Conservation (phyloP, 2,888 invertebrate species). For the Eledona agricola region DNA sequence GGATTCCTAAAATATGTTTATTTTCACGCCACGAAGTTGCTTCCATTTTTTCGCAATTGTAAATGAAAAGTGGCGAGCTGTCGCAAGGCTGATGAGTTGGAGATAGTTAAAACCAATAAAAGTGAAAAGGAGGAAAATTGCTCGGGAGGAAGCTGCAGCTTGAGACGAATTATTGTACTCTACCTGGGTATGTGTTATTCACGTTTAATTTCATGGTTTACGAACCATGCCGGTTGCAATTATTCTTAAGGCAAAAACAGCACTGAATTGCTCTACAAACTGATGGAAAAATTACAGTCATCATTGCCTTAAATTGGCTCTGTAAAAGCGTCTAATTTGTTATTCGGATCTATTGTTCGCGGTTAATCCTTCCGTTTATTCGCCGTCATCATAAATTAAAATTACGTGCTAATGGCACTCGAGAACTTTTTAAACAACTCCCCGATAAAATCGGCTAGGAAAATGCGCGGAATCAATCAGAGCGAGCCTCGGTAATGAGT, state of each 20-base stretch:
- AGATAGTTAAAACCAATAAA: too few relatives aligned
- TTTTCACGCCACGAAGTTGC: too few relatives aligned
- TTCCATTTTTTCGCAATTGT: too few relatives aligned
- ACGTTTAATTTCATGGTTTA: slow-evolving; percentile 50
- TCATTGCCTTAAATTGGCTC: slow-evolving; percentile 49
- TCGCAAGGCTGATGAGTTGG: too few relatives aligned
- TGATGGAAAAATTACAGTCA: slow-evolving; percentile 50
- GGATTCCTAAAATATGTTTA: too few relatives aligned
- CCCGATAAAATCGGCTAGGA: slow-evolving; percentile 15
- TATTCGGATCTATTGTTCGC: slow-evolving; percentile 38
- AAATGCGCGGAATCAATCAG: slow-evolving; percentile 1
- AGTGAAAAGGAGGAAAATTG: too few relatives aligned
- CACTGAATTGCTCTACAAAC: slow-evolving; percentile 45
- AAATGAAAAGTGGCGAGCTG: too few relatives aligned
- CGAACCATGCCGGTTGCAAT: slow-evolving; percentile 46
- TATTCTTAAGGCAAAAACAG: slow-evolving; percentile 45
- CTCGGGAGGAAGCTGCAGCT: too few relatives aligned
- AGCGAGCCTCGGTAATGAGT: not conserved
- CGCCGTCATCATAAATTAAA: slow-evolving; percentile 25
- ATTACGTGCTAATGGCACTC: slow-evolving; percentile 17
- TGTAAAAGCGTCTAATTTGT: slow-evolving; percentile 49
- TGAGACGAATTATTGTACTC: slow-evolving; percentile 20
- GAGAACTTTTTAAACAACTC: slow-evolving; percentile 17
- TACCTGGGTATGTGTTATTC: slow-evolving; percentile 28
- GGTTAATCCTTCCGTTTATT: slow-evolving; percentile 31